Percentiles rank a stretch among this genome's conserved stretches.
phyloP scores from a whole-genome alignment of 2,888 invertebrate genomes.

The Neoascia interrupta region DNA sequence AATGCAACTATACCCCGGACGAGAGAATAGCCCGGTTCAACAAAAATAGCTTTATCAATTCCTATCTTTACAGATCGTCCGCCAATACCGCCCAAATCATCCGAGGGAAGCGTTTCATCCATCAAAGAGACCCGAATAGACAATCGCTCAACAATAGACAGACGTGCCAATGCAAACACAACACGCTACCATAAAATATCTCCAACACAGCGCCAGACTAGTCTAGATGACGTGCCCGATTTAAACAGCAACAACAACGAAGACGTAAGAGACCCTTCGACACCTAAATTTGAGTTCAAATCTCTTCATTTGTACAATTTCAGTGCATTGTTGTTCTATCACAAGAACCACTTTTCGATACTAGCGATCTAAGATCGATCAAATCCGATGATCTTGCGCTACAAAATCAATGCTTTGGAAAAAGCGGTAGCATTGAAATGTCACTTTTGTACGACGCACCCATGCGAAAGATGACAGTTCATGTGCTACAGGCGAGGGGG shows the following conservation, averaged over 20 bases:
- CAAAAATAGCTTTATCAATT: no score
- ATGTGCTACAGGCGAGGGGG: slow-evolving; percentile 92
- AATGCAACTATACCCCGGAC: no score
- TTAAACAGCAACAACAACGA: slow-evolving; percentile 85
- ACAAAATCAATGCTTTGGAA: slow-evolving; percentile 79
- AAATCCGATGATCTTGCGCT: slow-evolving; percentile 79
- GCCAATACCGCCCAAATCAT: slow-evolving; percentile 68
- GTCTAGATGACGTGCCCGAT: slow-evolving; percentile 79
- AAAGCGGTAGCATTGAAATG: slow-evolving; percentile 91
- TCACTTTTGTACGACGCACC: slow-evolving; percentile 94
- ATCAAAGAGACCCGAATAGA: slow-evolving; percentile 85
- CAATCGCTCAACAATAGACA: slow-evolving; percentile 74
- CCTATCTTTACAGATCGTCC: slow-evolving; percentile 74
- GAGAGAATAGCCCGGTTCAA: no score
- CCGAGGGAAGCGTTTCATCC: slow-evolving; percentile 73
- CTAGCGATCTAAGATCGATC: slow-evolving; percentile 78
- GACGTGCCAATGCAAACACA: slow-evolving; percentile 72
- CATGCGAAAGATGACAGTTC: slow-evolving; percentile 94
- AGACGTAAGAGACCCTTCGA: slow-evolving; percentile 82
- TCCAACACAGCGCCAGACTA: slow-evolving; percentile 74
- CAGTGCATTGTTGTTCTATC: slow-evolving; percentile 81
- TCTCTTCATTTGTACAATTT: slow-evolving; percentile 10
- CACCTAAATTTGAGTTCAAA: not conserved
- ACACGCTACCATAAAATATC: slow-evolving; percentile 74
- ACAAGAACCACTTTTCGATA: slow-evolving; percentile 80